Conservation (phyloP, 2,797 vertebrate species). For the Platalea minor region DNA sequence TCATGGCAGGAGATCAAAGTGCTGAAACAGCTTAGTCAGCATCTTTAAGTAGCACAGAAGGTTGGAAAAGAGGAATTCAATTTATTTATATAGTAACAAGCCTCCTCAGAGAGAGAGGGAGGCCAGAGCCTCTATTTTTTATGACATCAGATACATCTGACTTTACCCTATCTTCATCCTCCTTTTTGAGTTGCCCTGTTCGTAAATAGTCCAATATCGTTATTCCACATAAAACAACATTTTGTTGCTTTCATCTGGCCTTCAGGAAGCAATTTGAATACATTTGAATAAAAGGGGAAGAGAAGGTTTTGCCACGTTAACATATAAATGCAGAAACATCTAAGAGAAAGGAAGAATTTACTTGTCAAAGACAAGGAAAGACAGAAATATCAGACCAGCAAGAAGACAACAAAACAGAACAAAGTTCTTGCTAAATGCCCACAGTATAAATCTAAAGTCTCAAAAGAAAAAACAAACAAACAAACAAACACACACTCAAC, state of each 20-base stretch:
- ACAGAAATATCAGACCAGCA: neutral
- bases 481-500: neutral
- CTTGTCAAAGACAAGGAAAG: neutral
- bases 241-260: neutral
- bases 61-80: neutral
- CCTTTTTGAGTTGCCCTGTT: neutral
- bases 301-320: neutral
- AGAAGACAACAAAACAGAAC: neutral
- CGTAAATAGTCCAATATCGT: neutral
- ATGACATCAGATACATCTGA: neutral
- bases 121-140: neutral
- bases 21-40: conserved; percentile 11
- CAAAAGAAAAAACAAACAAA: neutral
- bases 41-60: conserved; percentile 2
- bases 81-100: neutral
- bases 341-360: neutral
- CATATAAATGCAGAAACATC: neutral
- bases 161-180: neutral
- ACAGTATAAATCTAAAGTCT: neutral
- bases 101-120: neutral
- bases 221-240: neutral
- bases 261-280: neutral
- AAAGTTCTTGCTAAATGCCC: neutral
- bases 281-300: neutral
- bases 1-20: conserved; percentile 36